Conservation (phyloP, 2,888 invertebrate genomes). For the Drosophila affinis region DNA sequence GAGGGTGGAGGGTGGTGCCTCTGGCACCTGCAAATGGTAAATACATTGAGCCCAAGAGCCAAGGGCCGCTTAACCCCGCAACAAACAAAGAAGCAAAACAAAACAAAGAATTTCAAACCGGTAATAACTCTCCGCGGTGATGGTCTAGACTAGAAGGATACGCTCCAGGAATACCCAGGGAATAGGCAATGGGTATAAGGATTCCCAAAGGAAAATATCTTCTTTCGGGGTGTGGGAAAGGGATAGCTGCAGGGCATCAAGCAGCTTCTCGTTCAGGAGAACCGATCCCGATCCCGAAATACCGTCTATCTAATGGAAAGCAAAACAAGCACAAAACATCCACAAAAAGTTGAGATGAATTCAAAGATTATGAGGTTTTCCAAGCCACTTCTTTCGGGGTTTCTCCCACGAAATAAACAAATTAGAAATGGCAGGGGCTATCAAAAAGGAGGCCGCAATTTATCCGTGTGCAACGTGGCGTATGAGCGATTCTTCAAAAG, state of each 20-base stretch:
- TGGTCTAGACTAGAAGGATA: background rate
- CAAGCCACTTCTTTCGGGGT: background rate
- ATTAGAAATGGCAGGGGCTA: background rate
- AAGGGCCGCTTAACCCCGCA: conserved; percentile 58
- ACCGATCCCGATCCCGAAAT: too few relatives aligned
- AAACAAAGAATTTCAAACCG: conserved; percentile 51
- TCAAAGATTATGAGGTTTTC: background rate
- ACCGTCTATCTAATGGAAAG: background rate
- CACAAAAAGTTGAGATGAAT: background rate
- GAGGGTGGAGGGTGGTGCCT: background rate
- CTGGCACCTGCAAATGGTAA: conserved; percentile 54
- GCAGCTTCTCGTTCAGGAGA: too few relatives aligned
- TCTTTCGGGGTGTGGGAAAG: too few relatives aligned
- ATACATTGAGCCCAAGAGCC: conserved; percentile 69
- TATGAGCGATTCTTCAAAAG: conserved; percentile 57
- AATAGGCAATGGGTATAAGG: too few relatives aligned
- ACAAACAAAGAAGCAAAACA: conserved; percentile 50
- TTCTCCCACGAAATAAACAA: background rate
- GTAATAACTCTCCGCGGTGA: background rate
- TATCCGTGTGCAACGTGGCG: conserved; percentile 60
- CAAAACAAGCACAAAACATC: background rate
- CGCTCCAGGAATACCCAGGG: background rate
- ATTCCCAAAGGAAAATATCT: too few relatives aligned
- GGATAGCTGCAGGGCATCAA: too few relatives aligned
- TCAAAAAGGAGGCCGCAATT: conserved; percentile 9